Percentiles rank a stretch among this genome's conserved stretches.
phyloP scores from a whole-genome alignment of 92 coral and sea anemone species.

The Phymanthus crucifer region DNA sequence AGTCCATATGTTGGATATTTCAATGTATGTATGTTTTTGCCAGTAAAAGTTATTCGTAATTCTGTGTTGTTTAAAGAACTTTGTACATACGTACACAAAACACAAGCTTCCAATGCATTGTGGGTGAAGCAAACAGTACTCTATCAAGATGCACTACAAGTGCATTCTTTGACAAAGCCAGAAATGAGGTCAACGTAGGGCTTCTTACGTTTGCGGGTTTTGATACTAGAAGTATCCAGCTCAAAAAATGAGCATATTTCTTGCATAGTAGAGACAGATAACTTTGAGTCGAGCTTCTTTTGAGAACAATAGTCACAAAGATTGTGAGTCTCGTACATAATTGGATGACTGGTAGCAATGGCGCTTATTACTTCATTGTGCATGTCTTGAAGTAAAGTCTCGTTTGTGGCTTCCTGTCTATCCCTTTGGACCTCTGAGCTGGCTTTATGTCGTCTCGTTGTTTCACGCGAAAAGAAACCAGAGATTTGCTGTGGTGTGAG shows the following conservation, averaged over 20 bases:
- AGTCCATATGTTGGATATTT: no score
- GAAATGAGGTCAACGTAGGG: no score
- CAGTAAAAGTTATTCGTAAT: no score
- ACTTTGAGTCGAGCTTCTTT: conserved; percentile 33
- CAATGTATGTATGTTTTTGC: no score
- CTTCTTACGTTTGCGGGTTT: not conserved
- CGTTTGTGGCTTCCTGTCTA: not conserved
- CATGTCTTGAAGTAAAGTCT: conserved; percentile 21
- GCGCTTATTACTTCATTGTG: conserved; percentile 22
- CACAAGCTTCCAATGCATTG: no score
- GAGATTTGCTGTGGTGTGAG: conserved; percentile 12
- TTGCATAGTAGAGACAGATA: conserved; percentile 25
- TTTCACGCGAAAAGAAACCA: conserved; percentile 1
- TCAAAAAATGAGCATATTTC: conserved; percentile 35
- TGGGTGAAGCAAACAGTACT: no score
- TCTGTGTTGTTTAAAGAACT: no score
- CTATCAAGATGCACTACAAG: conserved; percentile 9
- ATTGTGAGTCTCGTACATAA: no score
- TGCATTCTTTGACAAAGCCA: conserved; percentile 33
- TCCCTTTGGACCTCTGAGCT: not conserved
- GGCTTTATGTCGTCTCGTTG: not conserved
- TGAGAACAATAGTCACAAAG: conserved; percentile 26
- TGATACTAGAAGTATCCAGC: conserved; percentile 36
- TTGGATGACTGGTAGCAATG: conserved; percentile 39
- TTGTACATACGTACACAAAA: no score